Conservation (phyloP, 2,113 vertebrate species). For the Hucho hucho region DNA sequence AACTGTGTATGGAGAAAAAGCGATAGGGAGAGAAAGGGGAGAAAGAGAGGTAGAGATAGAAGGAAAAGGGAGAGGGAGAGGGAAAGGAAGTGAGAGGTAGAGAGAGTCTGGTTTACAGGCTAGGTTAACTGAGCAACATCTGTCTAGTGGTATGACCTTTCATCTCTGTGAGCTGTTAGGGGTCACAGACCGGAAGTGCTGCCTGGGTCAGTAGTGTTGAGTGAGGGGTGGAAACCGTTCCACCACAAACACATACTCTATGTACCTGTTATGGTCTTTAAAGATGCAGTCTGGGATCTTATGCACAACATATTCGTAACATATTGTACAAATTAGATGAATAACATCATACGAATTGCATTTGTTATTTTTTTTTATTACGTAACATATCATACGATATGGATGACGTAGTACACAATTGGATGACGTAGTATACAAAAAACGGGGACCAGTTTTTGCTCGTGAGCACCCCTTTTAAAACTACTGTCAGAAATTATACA, state of each 20-base stretch:
- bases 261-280: slow-evolving; percentile 2
- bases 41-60: background rate
- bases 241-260: background rate
- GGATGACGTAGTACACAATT: too few relatives aligned
- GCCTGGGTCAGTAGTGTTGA: slow-evolving; percentile 10
- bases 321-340: too few relatives aligned
- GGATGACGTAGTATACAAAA: too few relatives aligned
- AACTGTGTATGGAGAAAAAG: background rate
- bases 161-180: slow-evolving; percentile 17
- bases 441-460: too few relatives aligned
- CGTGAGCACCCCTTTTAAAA: too few relatives aligned
- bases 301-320: background rate
- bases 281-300: background rate
- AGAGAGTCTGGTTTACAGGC: background rate
- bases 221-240: slow-evolving; percentile 10
- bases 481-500: too few relatives aligned
- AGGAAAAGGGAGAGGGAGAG: background rate
- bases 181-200: slow-evolving; percentile 44
- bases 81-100: too few relatives aligned
- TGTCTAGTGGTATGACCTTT: slow-evolving; percentile 42
- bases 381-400: too few relatives aligned
- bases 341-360: too few relatives aligned
- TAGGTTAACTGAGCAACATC: slow-evolving; percentile 12
- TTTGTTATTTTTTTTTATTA: too few relatives aligned
- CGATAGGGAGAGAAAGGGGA: background rate